phyloP scores from a whole-genome alignment of 35 echinoderm and acorn worm species.

The Chiridota heheva region DNA sequence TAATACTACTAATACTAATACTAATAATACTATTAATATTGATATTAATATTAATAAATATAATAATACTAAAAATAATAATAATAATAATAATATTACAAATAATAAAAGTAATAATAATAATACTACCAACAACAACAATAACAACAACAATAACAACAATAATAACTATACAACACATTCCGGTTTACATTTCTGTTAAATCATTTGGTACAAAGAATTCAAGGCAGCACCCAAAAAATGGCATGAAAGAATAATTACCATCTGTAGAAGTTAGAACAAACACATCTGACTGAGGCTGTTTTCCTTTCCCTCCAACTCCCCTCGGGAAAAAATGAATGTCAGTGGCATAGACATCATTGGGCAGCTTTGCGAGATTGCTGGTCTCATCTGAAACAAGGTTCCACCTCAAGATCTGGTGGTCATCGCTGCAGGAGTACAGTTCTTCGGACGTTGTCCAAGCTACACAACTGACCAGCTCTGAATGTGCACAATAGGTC shows the following conservation, averaged over 20 bases:
- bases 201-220: too few relatives aligned
- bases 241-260: slow-evolving; percentile 42
- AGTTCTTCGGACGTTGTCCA: slow-evolving; percentile 98
- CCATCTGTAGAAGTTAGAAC: slow-evolving; percentile 94
- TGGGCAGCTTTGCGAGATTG: slow-evolving; percentile 81
- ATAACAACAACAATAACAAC: too few relatives aligned
- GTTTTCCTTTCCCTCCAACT: slow-evolving; percentile 82
- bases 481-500: slow-evolving; percentile 84
- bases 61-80: too few relatives aligned
- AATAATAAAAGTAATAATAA: too few relatives aligned
- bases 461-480: slow-evolving; percentile 92
- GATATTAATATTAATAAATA: too few relatives aligned
- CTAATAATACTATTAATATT: too few relatives aligned
- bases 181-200: too few relatives aligned
- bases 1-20: too few relatives aligned
- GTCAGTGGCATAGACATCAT: slow-evolving; percentile 96
- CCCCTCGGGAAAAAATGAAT: slow-evolving; percentile 94
- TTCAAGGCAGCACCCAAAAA: too few relatives aligned
- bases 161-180: too few relatives aligned
- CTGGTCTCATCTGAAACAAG: slow-evolving; percentile 88
- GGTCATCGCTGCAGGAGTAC: slow-evolving; percentile 97
- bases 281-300: slow-evolving; percentile 84
- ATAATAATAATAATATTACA: too few relatives aligned
- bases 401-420: slow-evolving; percentile 93
- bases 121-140: too few relatives aligned